phyloP scores from a whole-genome alignment of 2,113 vertebrate genomes.

The Oceanites oceanicus region DNA sequence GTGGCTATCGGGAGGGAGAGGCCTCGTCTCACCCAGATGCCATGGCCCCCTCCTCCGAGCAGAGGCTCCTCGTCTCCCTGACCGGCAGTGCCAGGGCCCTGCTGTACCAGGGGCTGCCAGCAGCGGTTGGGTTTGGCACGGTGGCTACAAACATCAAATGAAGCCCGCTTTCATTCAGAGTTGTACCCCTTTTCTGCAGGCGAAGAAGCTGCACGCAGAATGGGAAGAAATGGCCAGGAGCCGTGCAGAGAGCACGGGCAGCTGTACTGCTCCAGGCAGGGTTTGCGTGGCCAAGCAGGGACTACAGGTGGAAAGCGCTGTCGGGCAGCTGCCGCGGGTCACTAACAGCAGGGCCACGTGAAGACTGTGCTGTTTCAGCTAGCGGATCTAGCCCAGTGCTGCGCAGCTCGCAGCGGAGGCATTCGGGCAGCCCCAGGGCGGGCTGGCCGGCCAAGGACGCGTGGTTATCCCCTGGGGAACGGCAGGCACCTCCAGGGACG shows the following conservation, averaged over 20 bases:
- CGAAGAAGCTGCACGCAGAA: neutral
- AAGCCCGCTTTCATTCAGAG: too few species aligned
- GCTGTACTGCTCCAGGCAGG: neutral
- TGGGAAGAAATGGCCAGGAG: neutral
- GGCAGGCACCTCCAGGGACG: neutral
- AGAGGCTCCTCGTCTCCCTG: too few species aligned
- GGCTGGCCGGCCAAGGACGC: accelerated
- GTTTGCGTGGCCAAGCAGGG: neutral
- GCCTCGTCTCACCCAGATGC: neutral
- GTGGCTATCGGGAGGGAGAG: neutral
- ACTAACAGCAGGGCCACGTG: accelerated
- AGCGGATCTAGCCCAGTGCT: neutral
- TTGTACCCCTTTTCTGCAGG: neutral
- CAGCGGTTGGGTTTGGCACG: accelerated
- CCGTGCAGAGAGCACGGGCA: neutral
- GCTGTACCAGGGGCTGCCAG: neutral
- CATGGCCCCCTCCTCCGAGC: neutral
- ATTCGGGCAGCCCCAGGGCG: neutral
- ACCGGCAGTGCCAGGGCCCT: neutral
- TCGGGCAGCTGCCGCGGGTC: neutral
- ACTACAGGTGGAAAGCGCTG: neutral
- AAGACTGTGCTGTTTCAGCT: neutral
- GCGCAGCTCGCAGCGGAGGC: neutral
- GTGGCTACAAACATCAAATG: neutral
- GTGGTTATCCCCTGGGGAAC: neutral